Base-by-base conservation (phyloP, 2,113 vertebrate genomes). In the Bucco capensis region DNA sequence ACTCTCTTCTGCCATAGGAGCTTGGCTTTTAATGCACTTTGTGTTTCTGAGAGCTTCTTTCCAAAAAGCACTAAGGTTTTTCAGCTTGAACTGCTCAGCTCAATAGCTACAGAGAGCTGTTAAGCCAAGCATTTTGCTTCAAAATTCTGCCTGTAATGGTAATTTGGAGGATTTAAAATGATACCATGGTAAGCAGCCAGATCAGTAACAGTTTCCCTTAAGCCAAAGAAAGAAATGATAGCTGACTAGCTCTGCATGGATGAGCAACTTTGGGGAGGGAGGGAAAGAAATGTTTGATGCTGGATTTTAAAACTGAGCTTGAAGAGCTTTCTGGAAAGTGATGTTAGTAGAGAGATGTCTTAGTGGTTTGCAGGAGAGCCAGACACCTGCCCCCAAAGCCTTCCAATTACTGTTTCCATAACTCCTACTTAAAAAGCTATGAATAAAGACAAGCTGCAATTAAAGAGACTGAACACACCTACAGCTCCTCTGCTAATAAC, bases 371-470 rank as follows among this genome's bases (percentile, higher is more conserved):
- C 50, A 67, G 72, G 74, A 77, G 37, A 93, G 87, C 87, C 94
- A 96, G 95, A 93, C 94, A 95, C 84, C 81, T 95, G 91, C 87
- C 88, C 27, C 4, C 88, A 88, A 94, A 91, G 80, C 47, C 79
- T 93, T 70, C 82, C 91, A 87, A 90, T 91, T 87, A 78, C 87
- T 82, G 87, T 91, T 94, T 93, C 91, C 87, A 54, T 83, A 95
- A 92, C 93, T 96, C 95, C 93, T 91, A 89, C 93, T 94, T 96
- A 79, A 91, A 96, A 90, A 93, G 74, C 93, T 83, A 92, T 83
- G 94, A 93, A 93, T 89, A 95, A 94, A 85, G 91, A 89, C 89
- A 95, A 92, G 79, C 53, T 42, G 44, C 89, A 95, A 92, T 94
- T 96, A 93, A 89, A 90, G 75, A 92, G 89, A 75, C 81, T 64